These are phyloP conservation scores for Toxotes lorentzi DNA, from an alignment of 2,797 vertebrate species.

Conservation along the genomic window DNA sequence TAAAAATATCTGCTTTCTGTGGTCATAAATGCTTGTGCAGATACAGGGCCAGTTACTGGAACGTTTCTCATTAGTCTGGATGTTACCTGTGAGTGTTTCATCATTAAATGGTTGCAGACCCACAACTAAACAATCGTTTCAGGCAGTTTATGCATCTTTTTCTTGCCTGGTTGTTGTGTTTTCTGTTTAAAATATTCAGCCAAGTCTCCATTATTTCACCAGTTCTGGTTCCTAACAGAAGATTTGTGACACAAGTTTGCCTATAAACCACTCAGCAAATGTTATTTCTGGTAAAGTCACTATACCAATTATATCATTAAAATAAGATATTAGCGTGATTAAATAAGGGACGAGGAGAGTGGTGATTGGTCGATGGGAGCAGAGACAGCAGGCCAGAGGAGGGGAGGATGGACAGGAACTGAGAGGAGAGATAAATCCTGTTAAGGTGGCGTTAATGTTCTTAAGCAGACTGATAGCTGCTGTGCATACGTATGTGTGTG, in stretches of 20 bases:
- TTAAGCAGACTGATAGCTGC: conserved; percentile 58
- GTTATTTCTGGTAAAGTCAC: conserved; percentile 45
- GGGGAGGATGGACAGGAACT: conserved; percentile 28
- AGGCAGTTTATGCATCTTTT: not conserved
- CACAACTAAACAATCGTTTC: not conserved
- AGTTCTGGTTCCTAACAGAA: conserved; percentile 3
- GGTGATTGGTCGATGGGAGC: conserved; percentile 15
- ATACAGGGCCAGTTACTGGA: not conserved
- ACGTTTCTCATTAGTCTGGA: not conserved
- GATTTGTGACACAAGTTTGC: conserved; percentile 31
- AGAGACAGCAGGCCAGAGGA: not conserved
- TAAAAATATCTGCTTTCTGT: not conserved
- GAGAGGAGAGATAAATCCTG: conserved; percentile 63
- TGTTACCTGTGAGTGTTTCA: no score
- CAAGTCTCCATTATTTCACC: not conserved
- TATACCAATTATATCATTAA: conserved; percentile 33
- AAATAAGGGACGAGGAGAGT: conserved; percentile 27
- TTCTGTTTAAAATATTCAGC: not conserved
- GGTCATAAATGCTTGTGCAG: not conserved
- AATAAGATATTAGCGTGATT: conserved; percentile 50
- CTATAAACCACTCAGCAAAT: conserved; percentile 39
- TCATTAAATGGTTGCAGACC: not conserved
- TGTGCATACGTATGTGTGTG: conserved; percentile 34
- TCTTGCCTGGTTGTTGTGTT: not conserved
- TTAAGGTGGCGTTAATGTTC: conserved; percentile 72